These are phyloP conservation scores for Drosophila suboccidentalis DNA, from an alignment of 2,888 invertebrate genomes.

Conservation along the genomic window DNA sequence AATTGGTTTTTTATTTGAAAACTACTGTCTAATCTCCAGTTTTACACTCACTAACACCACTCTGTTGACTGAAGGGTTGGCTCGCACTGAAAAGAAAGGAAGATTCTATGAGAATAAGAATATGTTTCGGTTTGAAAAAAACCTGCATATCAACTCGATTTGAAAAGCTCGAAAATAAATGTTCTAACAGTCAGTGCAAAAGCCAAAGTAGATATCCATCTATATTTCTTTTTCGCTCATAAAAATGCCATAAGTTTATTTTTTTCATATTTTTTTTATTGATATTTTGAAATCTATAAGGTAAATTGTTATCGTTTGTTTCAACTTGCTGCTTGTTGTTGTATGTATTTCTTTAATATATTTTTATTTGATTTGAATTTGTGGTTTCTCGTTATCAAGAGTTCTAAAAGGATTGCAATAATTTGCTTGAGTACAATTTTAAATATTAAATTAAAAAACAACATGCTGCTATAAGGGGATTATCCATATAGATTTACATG, in stretches of 20 bases:
- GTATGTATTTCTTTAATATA: slow-evolving; percentile 27
- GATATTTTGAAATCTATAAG: slow-evolving; percentile 64
- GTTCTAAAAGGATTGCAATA: slow-evolving; percentile 64
- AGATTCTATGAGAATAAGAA: no score
- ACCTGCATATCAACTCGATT: no score
- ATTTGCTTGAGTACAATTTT: slow-evolving; percentile 54
- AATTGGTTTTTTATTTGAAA: not conserved
- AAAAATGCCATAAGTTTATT: not conserved
- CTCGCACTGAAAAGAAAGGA: no score
- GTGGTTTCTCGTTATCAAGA: slow-evolving; percentile 51
- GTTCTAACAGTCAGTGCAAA: no score
- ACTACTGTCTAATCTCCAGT: no score
- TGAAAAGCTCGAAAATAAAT: no score
- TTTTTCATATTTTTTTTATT: slow-evolving; percentile 51
- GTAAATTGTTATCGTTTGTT: slow-evolving; percentile 59
- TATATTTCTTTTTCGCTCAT: not conserved
- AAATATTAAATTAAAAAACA: slow-evolving; percentile 47
- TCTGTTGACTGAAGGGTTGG: no score
- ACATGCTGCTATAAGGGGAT: slow-evolving; percentile 44
- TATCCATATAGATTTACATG: slow-evolving; percentile 58
- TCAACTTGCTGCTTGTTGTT: slow-evolving; percentile 50
- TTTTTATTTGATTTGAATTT: slow-evolving; percentile 38
- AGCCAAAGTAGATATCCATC: not conserved
- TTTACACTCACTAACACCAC: no score
- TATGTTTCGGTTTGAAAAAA: no score